Evolutionary conservation across 2,113 vertebrate genomes (phyloP), one percentile per base, ranked within the genome.

Genomic region (Podilymbus podiceps): DNA sequence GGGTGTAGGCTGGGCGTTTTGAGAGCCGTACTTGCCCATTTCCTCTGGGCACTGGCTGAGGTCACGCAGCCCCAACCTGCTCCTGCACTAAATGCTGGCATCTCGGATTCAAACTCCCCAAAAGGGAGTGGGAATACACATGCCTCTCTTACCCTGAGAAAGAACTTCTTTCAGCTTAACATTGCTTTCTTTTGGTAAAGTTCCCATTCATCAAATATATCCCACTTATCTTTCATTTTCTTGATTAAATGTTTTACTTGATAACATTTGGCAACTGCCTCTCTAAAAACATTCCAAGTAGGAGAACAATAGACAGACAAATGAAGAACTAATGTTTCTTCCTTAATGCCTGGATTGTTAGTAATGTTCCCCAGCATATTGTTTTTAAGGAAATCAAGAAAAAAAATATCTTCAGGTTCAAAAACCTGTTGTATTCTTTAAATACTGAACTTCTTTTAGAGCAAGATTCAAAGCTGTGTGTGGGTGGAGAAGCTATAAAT

Each of bases 401-500:
- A 50, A 18, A 16, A 14, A 21, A 69, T 28, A 58, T 6, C 35
- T 84, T 71, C 80, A 83, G 49, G 60, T 90, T 87, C 69, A 92
- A 93, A 84, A 31, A 13, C 17, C 23, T 59, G 63, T n/a, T 82
- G 46, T 73, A 79, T 56, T 89, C 77, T 66, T 80, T 93, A 94
- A 95, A 79, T 28, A 24, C 31, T 83, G 52, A 95, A 94, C 38
- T 93, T 88, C 64, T 89, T 89, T 82, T 60, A 85, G 47, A 92
- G 59, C 66, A 82, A 91, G 72, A 89, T 93, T 94, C 62, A 90
- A 95, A 96, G 56, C 71, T 69, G 56, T 15, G 24, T 84, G 92
- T 95, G 86, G 97, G 90, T 88, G 83, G 89, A 95, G 60, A 89
- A 91, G 58, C 75, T 97, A 96, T 94, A 97, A 96, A 97, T 97